Base-by-base conservation (phyloP, 2,888 invertebrate genomes). In the Amblyteles armatorius region DNA sequence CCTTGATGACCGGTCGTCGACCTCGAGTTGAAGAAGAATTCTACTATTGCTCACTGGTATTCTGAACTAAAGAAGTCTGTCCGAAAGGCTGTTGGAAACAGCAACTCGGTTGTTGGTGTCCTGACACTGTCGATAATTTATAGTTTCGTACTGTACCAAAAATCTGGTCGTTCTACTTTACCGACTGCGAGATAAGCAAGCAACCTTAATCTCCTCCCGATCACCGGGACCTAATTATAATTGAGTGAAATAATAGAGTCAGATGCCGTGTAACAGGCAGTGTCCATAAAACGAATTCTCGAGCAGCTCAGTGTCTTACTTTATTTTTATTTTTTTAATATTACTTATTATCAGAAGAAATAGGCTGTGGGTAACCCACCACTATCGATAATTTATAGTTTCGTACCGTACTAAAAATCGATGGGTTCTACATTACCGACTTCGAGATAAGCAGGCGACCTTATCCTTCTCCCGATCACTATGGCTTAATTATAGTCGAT, bases 191-290 rank as follows among this genome's bases (percentile, higher is more conserved):
- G 11, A 63, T 11, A 13, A 57, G 26, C 19, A 4, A 57, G 3
- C 1, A 9, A 22, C 2, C 22, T 44, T 44, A 44, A 2, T 3
- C 57, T 26, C 1, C 57, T 22, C 3, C 11, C 13, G 26, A 57
- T 57, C 26, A 26, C 57, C n/a, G n/a, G n/a, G n/a, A 0, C 29
- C 73, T 74, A 74, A 60, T 74, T 48, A 60, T 63, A 74, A 40
- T 48, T 29, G 11, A 74, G 63, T 48, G 60, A 11, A 74, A 63
- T 63, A 63, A 74, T 74, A 33, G 60, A 29, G 11, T 48, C 40
- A 29, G 29, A 48, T 44, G 48, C 73, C 48, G 48, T 60, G 48
- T 33, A 74, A 74, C 60, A 19, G 29, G 48, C 48, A 74, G 44
- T 48, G 63, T 74, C 19, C 5, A 33, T 48, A 48, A 26, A 60